These are phyloP conservation scores for Sylvia borin DNA, from an alignment of 2,797 vertebrate species.

Conservation along the genomic window DNA sequence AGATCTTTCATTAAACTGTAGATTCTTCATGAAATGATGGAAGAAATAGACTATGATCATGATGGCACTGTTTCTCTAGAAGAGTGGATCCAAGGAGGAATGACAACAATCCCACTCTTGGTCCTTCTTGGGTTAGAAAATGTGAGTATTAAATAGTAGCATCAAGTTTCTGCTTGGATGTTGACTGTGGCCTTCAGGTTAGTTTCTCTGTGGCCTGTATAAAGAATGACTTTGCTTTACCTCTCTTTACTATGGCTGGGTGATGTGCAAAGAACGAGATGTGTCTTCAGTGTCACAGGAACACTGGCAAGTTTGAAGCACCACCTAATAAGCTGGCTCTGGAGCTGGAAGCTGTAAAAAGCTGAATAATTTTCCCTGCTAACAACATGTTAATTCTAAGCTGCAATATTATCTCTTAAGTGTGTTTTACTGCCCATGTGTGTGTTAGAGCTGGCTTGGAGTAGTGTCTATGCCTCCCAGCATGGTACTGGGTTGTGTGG, in stretches of 20 bases:
- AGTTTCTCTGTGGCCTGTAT: neutral
- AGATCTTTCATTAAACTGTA: slow-evolving; percentile 44
- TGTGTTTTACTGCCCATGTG: neutral
- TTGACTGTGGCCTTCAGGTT: neutral
- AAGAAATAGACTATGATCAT: slow-evolving; percentile 93
- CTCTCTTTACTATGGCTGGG: neutral
- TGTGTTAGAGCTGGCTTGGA: neutral
- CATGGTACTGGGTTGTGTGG: neutral
- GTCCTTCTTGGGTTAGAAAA: slow-evolving; percentile 92
- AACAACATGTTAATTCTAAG: neutral
- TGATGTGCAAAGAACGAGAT: neutral
- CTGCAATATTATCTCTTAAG: neutral
- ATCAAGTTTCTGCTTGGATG: neutral
- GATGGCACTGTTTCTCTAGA: slow-evolving; percentile 93
- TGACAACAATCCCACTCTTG: slow-evolving; percentile 94
- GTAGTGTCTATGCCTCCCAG: neutral
- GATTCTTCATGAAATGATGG: slow-evolving; percentile 98
- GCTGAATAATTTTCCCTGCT: neutral
- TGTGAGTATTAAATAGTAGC: slow-evolving; percentile 74
- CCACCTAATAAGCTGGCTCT: neutral
- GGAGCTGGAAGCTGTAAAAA: neutral
- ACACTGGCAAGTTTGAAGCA: neutral
- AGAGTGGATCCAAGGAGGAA: slow-evolving; percentile 96
- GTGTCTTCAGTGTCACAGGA: neutral
- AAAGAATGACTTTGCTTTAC: neutral